These are phyloP conservation scores for Leucophenga maculata DNA, from an alignment of 2,888 invertebrate genomes.

Conservation along the genomic window DNA sequence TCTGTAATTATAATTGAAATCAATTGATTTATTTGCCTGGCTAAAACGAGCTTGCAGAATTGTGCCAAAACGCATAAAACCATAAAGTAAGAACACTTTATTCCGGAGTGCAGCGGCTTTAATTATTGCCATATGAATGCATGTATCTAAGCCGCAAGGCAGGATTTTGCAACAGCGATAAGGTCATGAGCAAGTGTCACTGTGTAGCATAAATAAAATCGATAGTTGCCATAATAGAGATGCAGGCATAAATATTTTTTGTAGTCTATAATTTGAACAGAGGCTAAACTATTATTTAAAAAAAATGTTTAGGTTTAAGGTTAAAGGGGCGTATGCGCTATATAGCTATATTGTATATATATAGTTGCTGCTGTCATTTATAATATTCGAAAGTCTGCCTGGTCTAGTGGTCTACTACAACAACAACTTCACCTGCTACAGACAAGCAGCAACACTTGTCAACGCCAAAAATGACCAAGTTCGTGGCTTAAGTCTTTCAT, in stretches of 20 bases:
- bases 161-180: conserved; percentile 46
- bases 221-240: conserved; percentile 23
- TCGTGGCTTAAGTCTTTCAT: conserved; percentile 20
- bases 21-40: conserved; percentile 69
- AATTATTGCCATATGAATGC: neutral
- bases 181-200: conserved; percentile 66
- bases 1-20: conserved; percentile 71
- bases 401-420: too few relatives aligned
- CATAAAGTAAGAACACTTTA: conserved; percentile 60
- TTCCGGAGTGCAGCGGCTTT: conserved; percentile 13
- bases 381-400: too few relatives aligned
- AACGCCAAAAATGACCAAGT: conserved; percentile 47
- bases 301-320: neutral
- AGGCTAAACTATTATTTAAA: neutral
- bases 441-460: conserved; percentile 48
- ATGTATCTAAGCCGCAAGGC: conserved; percentile 8
- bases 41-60: conserved; percentile 46
- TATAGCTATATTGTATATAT: too few relatives aligned
- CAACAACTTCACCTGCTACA: conserved; percentile 36
- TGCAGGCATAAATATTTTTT: conserved; percentile 16
- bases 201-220: conserved; percentile 61
- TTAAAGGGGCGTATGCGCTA: neutral
- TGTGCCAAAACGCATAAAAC: conserved; percentile 59
- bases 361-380: too few relatives aligned
- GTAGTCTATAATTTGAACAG: conserved; percentile 2